These are phyloP conservation scores for Aplocera efformata DNA, from an alignment of 2,888 invertebrate genomes.

Conservation along the genomic window DNA sequence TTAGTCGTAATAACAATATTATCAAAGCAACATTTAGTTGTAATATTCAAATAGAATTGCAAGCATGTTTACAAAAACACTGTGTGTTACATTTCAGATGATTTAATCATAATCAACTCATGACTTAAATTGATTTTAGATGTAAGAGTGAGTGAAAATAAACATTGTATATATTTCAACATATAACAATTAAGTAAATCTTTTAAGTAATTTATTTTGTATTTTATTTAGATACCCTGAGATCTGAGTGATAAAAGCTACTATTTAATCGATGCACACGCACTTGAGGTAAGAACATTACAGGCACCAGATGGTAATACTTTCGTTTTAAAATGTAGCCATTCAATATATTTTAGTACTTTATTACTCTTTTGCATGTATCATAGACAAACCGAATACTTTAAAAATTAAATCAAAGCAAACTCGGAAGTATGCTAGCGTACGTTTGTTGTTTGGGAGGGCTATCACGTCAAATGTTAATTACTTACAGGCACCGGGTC, in stretches of 20 bases:
- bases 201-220: slow-evolving; percentile 72
- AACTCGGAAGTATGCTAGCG: slow-evolving; percentile 9
- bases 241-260: slow-evolving; percentile 54
- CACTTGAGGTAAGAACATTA: slow-evolving; percentile 23
- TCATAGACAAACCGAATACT: too few relatives aligned
- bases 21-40: slow-evolving; percentile 44
- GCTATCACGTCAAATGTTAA: slow-evolving; percentile 24
- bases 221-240: slow-evolving; percentile 77
- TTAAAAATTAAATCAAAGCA: too few relatives aligned
- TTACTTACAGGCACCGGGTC: slow-evolving; percentile 58
- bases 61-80: slow-evolving; percentile 58
- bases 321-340: neutral
- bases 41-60: slow-evolving; percentile 54
- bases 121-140: slow-evolving; percentile 71
- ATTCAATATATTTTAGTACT: too few relatives aligned
- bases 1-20: slow-evolving; percentile 53
- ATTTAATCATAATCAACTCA: slow-evolving; percentile 77
- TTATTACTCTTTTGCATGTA: too few relatives aligned
- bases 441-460: slow-evolving; percentile 15
- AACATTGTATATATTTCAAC: slow-evolving; percentile 76
- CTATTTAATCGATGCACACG: slow-evolving; percentile 30
- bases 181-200: slow-evolving; percentile 77
- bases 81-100: slow-evolving; percentile 69
- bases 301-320: slow-evolving; percentile 29
- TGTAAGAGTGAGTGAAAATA: slow-evolving; percentile 72